Conservation (phyloP, 2,888 invertebrate genomes). For the Eristalis tenax region DNA sequence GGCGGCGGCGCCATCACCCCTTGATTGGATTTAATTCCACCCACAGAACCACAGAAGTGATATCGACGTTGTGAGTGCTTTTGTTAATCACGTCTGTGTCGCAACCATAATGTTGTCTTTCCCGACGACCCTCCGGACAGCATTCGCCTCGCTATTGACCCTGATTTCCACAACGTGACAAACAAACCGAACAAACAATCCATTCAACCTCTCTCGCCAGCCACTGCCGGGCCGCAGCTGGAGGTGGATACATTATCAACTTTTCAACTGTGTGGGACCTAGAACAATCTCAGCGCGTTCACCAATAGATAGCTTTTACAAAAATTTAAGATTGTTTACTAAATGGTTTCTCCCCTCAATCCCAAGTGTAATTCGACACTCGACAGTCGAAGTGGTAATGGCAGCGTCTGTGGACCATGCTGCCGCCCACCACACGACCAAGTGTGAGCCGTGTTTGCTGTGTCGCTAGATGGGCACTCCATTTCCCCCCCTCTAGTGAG, state of each 20-base stretch:
- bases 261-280: background rate
- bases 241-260: constrained; percentile 18
- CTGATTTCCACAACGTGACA: constrained; percentile 16
- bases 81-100: background rate
- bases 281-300: background rate
- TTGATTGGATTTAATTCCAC: background rate
- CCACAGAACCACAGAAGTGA: background rate
- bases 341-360: constrained; percentile 6
- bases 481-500: background rate
- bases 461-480: constrained; percentile 8
- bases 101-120: constrained; percentile 6
- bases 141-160: constrained; percentile 24
- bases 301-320: background rate
- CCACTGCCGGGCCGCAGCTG: background rate
- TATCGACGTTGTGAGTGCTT: background rate
- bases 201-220: background rate
- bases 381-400: constrained; percentile 14
- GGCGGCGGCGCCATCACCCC: background rate
- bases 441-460: background rate
- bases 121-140: background rate
- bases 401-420: background rate
- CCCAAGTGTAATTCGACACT: constrained; percentile 36
- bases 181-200: constrained; percentile 4
- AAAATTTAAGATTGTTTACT: constrained; percentile 14
- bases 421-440: too few relatives aligned